Evolutionary conservation across 2,888 invertebrate species (phyloP), one percentile per base, ranked within the genome.

Genomic region (Chymomyza fuscimana): DNA sequence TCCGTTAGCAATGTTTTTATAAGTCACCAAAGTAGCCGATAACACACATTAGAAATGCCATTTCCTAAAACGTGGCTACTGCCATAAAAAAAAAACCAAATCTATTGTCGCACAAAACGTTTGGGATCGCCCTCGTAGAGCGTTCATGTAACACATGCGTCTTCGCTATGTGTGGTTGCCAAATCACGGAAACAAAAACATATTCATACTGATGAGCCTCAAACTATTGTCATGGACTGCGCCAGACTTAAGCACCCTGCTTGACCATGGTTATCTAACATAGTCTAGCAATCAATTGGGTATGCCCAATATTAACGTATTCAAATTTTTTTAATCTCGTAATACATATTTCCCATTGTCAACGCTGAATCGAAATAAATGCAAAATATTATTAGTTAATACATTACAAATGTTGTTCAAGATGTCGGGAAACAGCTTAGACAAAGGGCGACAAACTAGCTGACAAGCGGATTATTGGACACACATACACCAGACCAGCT

Each of bases 341-440:
- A 78, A 86, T 12, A 46, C 40, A 46, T 79, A 76, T 75, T 77
- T 74, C 46, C 73, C 60, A 74, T 77, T 77, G 77, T 74, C 77
- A 85, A 71, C 72, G 67, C 74, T 63, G 63, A 69, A 65, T 69
- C 69, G 50, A 72, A 75, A 81, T 77, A 75, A 82, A 86, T 81
- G 82, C 86, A 75, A 85, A 87, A 85, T 86, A 82, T 83, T 80
- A 87, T 80, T 83, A 74, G 76, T 74, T 70, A 76, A 74, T 68
- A 74, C 70, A 69, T 62, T 79, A 76, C 59, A 72, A 32, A 19
- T 50, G 15, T 10, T 12, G 12, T 46, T 12, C 12, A 4, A 46
- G 12, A 46, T 46, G 12, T 46, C 40, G 40, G 40, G 40, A 46
- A 46, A 7, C 76, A 62, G 67, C 61, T 77, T 59, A 61, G 70